phyloP scores from a whole-genome alignment of 2,113 vertebrate genomes.

The Chrysemys picta region DNA sequence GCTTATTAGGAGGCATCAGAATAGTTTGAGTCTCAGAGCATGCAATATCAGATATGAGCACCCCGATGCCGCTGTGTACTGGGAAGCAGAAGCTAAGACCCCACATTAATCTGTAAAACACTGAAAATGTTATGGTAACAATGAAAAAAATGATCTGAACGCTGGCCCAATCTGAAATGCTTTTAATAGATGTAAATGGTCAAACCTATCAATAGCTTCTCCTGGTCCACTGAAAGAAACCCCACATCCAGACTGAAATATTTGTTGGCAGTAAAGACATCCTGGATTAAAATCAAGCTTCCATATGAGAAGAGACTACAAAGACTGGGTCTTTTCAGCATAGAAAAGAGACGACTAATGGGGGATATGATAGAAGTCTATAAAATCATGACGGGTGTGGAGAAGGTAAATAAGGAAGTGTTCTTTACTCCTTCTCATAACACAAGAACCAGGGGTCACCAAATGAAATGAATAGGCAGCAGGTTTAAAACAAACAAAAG shows the following conservation, averaged over 20 bases:
- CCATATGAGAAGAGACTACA: too few relatives aligned
- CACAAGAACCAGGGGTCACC: too few relatives aligned
- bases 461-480: too few relatives aligned
- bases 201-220: not conserved
- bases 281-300: not conserved
- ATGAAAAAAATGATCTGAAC: not conserved
- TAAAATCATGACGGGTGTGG: too few relatives aligned
- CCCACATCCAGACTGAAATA: not conserved
- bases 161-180: not conserved
- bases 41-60: not conserved
- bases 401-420: too few relatives aligned
- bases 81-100: not conserved
- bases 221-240: not conserved
- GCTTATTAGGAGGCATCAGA: not conserved
- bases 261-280: not conserved
- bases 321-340: too few relatives aligned
- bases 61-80: not conserved
- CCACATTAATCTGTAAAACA: not conserved
- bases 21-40: not conserved
- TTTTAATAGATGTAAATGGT: not conserved
- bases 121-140: not conserved
- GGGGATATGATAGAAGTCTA: too few relatives aligned
- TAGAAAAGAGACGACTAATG: too few relatives aligned
- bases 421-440: too few relatives aligned
- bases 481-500: too few relatives aligned